Conservation (phyloP, 2,797 vertebrate species). For the Ispidina picta region DNA sequence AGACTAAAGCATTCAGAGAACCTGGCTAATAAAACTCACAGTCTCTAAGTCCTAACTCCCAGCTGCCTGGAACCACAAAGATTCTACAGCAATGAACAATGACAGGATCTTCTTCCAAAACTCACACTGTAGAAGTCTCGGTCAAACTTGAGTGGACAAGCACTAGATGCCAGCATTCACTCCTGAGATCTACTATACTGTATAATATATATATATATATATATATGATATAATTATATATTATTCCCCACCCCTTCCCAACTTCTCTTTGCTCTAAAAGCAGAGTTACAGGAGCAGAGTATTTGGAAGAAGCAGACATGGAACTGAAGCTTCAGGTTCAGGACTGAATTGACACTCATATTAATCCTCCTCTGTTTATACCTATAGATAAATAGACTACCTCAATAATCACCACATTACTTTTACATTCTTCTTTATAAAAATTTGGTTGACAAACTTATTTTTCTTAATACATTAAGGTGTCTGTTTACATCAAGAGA, state of each 20-base stretch:
- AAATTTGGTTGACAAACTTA: background rate
- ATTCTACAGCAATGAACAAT: too few relatives aligned
- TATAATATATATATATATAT: too few relatives aligned
- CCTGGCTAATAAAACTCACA: background rate
- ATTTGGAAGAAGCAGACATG: background rate
- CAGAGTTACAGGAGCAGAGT: background rate
- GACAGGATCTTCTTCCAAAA: background rate
- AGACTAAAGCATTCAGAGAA: background rate
- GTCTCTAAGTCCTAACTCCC: background rate
- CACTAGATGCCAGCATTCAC: background rate
- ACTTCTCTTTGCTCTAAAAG: background rate
- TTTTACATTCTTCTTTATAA: background rate
- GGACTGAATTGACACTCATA: background rate
- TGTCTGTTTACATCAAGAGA: slow-evolving; percentile 26
- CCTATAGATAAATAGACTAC: background rate
- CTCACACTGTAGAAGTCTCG: background rate
- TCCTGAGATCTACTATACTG: background rate
- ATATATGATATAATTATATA: too few relatives aligned
- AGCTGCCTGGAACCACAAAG: background rate
- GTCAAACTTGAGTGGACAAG: background rate
- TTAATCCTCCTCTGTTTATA: background rate
- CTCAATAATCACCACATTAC: background rate
- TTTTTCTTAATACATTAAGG: background rate
- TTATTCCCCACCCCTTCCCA: accelerated
- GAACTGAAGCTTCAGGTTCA: background rate